phyloP scores from a whole-genome alignment of 1,140 invertebrate genomes.

The Bombyx mori region DNA sequence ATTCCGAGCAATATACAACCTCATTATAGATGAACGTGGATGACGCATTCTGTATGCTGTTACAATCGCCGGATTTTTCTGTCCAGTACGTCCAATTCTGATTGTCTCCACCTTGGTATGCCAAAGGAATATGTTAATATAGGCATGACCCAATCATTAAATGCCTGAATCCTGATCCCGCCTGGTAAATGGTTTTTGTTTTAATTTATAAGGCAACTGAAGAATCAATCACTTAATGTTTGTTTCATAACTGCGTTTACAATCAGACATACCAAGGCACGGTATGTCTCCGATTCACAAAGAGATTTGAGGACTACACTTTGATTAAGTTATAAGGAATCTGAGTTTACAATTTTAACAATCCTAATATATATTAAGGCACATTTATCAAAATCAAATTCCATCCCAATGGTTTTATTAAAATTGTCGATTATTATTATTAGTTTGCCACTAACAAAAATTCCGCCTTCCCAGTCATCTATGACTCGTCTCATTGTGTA shows the following conservation, averaged over 20 bases:
- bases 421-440: too few species aligned
- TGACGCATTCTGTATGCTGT: conserved; percentile 11
- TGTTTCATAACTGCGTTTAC: conserved; percentile 4
- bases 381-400: too few species aligned
- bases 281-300: too few species aligned
- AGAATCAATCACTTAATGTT: conserved; percentile 1
- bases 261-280: too few species aligned
- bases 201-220: conserved; percentile 5
- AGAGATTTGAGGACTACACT: too few species aligned
- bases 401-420: too few species aligned
- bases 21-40: conserved; percentile 11
- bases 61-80: conserved; percentile 10
- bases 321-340: too few species aligned
- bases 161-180: conserved; percentile 8
- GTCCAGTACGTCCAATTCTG: conserved; percentile 12
- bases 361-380: too few species aligned
- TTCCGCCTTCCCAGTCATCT: too few species aligned
- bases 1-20: conserved; percentile 8
- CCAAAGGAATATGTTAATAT: conserved; percentile 9
- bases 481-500: too few species aligned
- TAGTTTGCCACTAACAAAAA: too few species aligned
- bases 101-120: conserved; percentile 13
- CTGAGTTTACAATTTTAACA: too few species aligned
- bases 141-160: conserved; percentile 11
- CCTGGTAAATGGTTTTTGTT: conserved; percentile 3